A percentile compares a stretch with the other conserved stretches of the same genome.
Conservation (phyloP, 2,888 invertebrate species). For the Chloroclystis v-ata region DNA sequence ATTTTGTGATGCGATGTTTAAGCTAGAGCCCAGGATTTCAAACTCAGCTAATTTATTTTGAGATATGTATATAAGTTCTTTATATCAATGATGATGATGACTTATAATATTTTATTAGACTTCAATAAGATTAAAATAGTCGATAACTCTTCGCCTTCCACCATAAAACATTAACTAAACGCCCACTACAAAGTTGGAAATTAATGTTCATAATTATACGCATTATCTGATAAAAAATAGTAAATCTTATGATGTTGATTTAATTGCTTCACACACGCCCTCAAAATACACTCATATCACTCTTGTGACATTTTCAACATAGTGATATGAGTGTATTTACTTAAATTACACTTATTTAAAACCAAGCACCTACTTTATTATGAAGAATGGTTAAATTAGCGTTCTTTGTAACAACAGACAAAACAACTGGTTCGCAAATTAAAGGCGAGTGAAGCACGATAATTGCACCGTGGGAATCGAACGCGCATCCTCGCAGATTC, state of each 20-base stretch:
- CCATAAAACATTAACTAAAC: constrained; percentile 9
- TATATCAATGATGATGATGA: no score
- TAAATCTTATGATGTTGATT: background rate
- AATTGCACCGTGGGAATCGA: constrained; percentile 70
- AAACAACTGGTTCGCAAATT: constrained; percentile 41
- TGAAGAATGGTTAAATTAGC: constrained; percentile 31
- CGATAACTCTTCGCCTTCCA: constrained; percentile 41
- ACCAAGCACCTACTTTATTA: background rate
- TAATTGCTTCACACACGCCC: no score
- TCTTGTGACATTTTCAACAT: no score
- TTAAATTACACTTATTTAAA: background rate
- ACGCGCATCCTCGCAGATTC: constrained; percentile 20
- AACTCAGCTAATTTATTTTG: no score
- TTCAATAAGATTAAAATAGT: constrained; percentile 10
- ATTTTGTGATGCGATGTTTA: no score
- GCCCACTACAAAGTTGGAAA: constrained; percentile 17
- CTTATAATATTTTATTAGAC: no score
- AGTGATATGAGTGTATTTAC: no score
- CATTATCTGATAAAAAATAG: constrained; percentile 9
- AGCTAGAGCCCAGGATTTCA: no score
- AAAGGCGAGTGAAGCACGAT: constrained; percentile 69
- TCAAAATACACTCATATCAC: no score
- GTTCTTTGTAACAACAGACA: constrained; percentile 20
- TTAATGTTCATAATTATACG: constrained; percentile 12
- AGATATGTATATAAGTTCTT: no score